Base-by-base conservation (phyloP, 2,797 vertebrate species). In the Vipera latastei region DNA sequence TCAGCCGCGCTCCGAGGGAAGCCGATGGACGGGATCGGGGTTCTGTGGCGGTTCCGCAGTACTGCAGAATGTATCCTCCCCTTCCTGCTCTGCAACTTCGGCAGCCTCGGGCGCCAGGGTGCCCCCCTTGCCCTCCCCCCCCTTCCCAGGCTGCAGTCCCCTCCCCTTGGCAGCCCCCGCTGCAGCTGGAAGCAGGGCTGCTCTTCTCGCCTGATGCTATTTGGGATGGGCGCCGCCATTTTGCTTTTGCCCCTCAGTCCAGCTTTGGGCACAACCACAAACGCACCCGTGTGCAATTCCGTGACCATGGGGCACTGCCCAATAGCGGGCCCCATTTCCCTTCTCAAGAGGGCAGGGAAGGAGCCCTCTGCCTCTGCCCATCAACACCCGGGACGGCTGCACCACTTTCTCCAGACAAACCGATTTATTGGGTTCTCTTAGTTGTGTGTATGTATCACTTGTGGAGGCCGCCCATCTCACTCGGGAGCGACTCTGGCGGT, bases 251-350 rank as follows among this genome's bases (percentile, higher is more conserved):
- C 7, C 69, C 8, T 53, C 69, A 3, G 14, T 4, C 32, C 69
- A 20, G 69, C 69, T 38, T 78, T 78, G 16, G 44, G 18, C 32
- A 78, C 7, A 44, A 22, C 32, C 73, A 44, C 8, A 9, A 3
- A 2, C 1, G 0, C 7, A 0, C 14, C n/a, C 65, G 14, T 0
- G 6, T 44, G 69, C 44, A 38, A 11, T 44, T 78, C 73, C 3
- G 8, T 44, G 73, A 48, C 38, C 20, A 22, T 78, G 73, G 18
- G 18, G 73, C 73, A 11, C 3, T 4, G 20, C 18, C 18, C 73
- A 22, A 22, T 8, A 22, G 32, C 20, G 2, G 20, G 3, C 32
- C 18, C 73, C 69, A 8, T 44, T 18, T 44, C 69, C 73, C 20
- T 78, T 9, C 32, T 22, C 73, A 78, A 78, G 32, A 22, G 20